A percentile compares a stretch with the other conserved stretches of the same genome.
Evolutionary conservation across 1,140 invertebrate species (phyloP).

Genomic region (Orius laevigatus): DNA sequence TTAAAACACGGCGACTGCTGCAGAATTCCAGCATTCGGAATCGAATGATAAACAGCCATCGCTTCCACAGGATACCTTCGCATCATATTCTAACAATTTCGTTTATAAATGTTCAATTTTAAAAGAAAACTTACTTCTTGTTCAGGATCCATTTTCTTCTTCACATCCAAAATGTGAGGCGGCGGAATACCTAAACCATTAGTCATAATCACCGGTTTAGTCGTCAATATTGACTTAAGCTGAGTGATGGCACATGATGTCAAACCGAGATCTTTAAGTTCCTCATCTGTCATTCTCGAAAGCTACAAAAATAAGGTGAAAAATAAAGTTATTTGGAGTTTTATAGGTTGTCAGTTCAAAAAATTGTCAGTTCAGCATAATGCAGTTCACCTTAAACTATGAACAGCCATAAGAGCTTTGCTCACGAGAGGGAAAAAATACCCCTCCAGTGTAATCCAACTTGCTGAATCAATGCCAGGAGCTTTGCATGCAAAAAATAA

Average conservation of each 20-base stretch:
- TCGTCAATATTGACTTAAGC: constrained; percentile 33
- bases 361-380: too few species aligned
- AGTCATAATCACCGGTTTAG: constrained; percentile 31
- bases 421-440: too few species aligned
- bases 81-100: constrained; percentile 1
- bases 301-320: constrained; percentile 30
- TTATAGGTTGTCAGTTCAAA: too few species aligned
- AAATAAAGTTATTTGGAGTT: background rate
- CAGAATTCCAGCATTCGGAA: background rate
- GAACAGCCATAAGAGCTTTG: too few species aligned
- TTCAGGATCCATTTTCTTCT: constrained; percentile 9
- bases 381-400: too few species aligned
- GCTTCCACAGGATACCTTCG: constrained; percentile 4
- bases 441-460: too few species aligned
- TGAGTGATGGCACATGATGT: constrained; percentile 35
- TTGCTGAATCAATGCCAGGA: too few species aligned
- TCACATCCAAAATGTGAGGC: constrained; percentile 10
- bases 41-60: constrained; percentile 6
- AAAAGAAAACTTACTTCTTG: constrained; percentile 8
- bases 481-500: too few species aligned
- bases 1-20: too few species aligned
- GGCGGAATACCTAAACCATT: constrained; percentile 24
- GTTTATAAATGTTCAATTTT: background rate
- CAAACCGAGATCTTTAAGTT: constrained; percentile 32
- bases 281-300: constrained; percentile 36